phyloP scores from a whole-genome alignment of 2,113 vertebrate species.

The Caranx ignobilis region DNA sequence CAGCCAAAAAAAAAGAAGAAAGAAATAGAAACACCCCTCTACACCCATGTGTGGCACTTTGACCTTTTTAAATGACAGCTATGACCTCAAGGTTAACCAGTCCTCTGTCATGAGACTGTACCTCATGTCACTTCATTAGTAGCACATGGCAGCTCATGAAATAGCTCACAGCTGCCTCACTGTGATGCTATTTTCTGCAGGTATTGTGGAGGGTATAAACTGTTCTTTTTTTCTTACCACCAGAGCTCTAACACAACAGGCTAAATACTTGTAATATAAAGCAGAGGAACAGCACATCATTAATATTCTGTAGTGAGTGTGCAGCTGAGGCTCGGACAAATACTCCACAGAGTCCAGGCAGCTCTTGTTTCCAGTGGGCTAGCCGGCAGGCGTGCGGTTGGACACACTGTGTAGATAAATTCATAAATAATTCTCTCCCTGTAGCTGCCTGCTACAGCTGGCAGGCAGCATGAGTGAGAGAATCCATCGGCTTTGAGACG shows the following conservation, averaged over 20 bases:
- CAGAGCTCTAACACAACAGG: background rate
- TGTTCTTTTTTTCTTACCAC: background rate
- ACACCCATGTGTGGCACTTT: too few relatives aligned
- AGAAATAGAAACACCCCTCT: background rate
- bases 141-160: constrained; percentile 33
- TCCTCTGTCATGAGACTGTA: constrained; percentile 4
- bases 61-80: constrained; percentile 9
- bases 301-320: constrained; percentile 31
- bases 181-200: constrained; percentile 15
- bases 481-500: constrained; percentile 47
- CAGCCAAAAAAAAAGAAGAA: background rate
- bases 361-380: constrained; percentile 29
- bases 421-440: constrained; percentile 72
- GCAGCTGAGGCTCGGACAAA: constrained; percentile 18
- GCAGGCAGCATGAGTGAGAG: constrained; percentile 29
- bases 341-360: constrained; percentile 38
- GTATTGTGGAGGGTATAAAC: background rate
- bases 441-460: constrained; percentile 51
- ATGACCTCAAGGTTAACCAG: constrained; percentile 15
- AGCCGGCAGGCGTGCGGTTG: constrained; percentile 40
- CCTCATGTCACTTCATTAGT: constrained; percentile 19
- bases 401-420: constrained; percentile 51
- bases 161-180: constrained; percentile 34
- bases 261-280: background rate
- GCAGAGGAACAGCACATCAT: constrained; percentile 6